Conservation (phyloP, 1,140 invertebrate species). For the Macrobrachium nipponense region DNA sequence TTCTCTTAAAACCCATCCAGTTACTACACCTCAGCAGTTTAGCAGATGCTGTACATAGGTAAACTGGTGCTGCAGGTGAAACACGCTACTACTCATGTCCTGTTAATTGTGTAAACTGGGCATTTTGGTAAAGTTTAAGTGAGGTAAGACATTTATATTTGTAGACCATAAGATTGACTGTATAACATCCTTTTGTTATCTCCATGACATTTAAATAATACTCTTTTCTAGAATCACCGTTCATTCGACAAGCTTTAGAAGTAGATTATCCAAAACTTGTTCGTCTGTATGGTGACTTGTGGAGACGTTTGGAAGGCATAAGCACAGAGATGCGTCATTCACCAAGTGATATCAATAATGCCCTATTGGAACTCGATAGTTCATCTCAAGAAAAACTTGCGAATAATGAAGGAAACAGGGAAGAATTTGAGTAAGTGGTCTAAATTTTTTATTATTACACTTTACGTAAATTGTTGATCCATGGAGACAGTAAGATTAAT, state of each 20-base stretch:
- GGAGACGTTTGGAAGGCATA: slow-evolving; percentile 72
- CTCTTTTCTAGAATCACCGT: slow-evolving; percentile 71
- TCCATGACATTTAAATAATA: neutral
- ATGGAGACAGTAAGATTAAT: no score
- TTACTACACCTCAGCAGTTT: no score
- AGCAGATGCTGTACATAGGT: no score
- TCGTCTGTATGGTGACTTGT: slow-evolving; percentile 76
- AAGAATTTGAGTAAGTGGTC: slow-evolving; percentile 41
- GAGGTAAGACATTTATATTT: no score
- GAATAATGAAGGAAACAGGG: neutral
- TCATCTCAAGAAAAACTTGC: neutral
- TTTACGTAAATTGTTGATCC: neutral
- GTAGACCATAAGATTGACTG: no score
- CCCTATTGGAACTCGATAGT: neutral
- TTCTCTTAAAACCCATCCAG: no score
- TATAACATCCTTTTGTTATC: no score
- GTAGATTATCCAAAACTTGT: slow-evolving; percentile 90
- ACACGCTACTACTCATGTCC: no score
- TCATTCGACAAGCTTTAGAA: slow-evolving; percentile 88
- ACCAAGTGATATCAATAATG: neutral
- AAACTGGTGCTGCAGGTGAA: no score
- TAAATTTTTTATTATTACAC: neutral
- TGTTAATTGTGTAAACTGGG: no score
- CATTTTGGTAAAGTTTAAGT: no score
- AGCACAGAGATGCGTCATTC: slow-evolving; percentile 48